Evolutionary conservation across 1,140 invertebrate genomes (phyloP).

Genomic region (Calliopsis andreniformis): DNA sequence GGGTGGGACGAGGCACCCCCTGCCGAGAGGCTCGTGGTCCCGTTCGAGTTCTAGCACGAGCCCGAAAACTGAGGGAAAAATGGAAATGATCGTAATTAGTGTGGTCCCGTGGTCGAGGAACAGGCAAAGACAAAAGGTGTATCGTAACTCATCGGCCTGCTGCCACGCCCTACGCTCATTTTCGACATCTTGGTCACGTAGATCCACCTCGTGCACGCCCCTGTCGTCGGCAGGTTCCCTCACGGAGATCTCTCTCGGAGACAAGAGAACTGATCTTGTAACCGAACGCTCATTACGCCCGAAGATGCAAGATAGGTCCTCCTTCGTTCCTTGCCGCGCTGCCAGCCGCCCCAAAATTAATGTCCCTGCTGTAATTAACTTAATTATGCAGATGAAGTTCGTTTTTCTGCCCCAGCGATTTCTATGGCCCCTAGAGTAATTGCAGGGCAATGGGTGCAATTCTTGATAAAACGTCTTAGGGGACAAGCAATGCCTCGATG

Average conservation of each 20-base stretch:
- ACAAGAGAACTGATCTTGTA: constrained; percentile 45
- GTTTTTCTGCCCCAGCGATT: background rate
- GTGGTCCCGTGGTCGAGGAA: constrained; percentile 1
- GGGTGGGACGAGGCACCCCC: constrained; percentile 15
- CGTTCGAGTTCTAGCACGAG: background rate
- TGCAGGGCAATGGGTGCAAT: too few relatives aligned
- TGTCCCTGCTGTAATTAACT: constrained; percentile 10
- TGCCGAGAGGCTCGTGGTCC: constrained; percentile 2
- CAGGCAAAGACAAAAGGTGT: constrained; percentile 52
- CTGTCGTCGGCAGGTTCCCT: constrained; percentile 45
- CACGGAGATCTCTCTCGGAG: constrained; percentile 38
- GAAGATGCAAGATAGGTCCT: constrained; percentile 38
- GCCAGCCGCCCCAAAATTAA: background rate
- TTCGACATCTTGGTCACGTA: constrained; percentile 60
- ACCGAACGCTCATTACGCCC: constrained; percentile 52
- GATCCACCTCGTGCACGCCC: constrained; percentile 30
- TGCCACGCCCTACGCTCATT: constrained; percentile 54
- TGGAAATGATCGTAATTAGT: constrained; percentile 60
- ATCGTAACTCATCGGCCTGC: constrained; percentile 61
- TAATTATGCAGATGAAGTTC: constrained; percentile 31
- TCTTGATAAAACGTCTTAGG: too few relatives aligned
- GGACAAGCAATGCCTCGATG: constrained; percentile 15
- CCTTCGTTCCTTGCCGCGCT: background rate
- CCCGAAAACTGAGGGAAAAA: background rate
- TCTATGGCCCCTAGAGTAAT: background rate